phyloP scores from a whole-genome alignment of 2,888 invertebrate species.

The Plagiodera versicolora region DNA sequence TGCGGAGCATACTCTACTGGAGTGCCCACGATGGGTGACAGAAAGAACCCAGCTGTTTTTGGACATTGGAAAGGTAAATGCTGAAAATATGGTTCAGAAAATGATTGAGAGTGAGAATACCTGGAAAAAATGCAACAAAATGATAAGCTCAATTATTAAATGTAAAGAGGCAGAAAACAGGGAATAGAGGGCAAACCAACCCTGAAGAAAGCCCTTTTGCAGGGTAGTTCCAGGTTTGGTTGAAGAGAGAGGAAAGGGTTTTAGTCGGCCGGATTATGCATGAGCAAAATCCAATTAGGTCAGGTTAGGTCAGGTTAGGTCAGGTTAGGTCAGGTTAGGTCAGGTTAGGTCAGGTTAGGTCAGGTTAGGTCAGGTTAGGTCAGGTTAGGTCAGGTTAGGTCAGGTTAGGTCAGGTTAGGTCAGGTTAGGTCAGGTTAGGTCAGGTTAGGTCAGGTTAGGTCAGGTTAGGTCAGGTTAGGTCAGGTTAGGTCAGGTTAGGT shows the following conservation, averaged over 20 bases:
- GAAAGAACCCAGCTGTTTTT: no score
- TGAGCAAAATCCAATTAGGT: slow-evolving; percentile 24
- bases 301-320: slow-evolving; percentile 20
- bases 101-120: no score
- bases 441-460: slow-evolving; percentile 14
- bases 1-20: slow-evolving; percentile 13
- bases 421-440: slow-evolving; percentile 14
- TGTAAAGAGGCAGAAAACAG: no score
- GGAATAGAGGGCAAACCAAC: no score
- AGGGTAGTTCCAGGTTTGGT: no score
- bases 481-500: slow-evolving; percentile 18
- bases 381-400: slow-evolving; percentile 28
- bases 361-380: slow-evolving; percentile 29
- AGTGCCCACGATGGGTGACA: neutral
- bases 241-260: no score
- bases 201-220: no score
- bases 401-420: slow-evolving; percentile 29
- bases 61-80: no score
- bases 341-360: slow-evolving; percentile 31
- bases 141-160: no score
- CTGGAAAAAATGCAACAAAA: no score
- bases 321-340: slow-evolving; percentile 28
- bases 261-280: no score
- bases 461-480: slow-evolving; percentile 18
- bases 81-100: no score